A percentile compares a stretch with the other conserved stretches of the same genome.
These are phyloP conservation scores for Trididemnum miniatum DNA, from an alignment of 23 tunicate genomes.

Conservation along the genomic window DNA sequence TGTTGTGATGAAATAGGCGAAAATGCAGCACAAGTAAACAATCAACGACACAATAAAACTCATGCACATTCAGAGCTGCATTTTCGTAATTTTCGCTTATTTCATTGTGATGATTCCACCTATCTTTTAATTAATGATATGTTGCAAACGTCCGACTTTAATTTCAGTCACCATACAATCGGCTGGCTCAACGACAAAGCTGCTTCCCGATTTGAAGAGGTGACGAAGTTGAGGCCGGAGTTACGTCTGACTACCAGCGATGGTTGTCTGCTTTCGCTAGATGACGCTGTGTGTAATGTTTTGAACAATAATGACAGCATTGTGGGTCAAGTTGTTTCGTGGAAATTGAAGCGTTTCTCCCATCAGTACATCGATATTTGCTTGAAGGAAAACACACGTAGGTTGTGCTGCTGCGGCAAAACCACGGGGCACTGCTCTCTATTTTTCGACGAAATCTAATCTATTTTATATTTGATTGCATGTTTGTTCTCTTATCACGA, in stretches of 20 bases:
- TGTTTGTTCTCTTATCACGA: too few species aligned
- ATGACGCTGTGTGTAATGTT: slow-evolving; percentile 54
- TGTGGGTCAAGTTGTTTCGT: slow-evolving; percentile 39
- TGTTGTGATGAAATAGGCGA: too few species aligned
- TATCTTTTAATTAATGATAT: too few species aligned
- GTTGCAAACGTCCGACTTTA: too few species aligned
- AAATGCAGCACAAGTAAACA: too few species aligned
- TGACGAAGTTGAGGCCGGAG: slow-evolving; percentile 39
- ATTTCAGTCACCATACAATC: slow-evolving; percentile 50
- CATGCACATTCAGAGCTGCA: neutral
- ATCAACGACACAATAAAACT: neutral
- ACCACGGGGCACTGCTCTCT: too few species aligned
- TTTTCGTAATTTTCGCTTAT: too few species aligned
- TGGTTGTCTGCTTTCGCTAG: slow-evolving; percentile 54
- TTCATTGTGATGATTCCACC: neutral
- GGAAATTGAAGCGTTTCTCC: slow-evolving; percentile 32
- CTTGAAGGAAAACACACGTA: slow-evolving; percentile 1
- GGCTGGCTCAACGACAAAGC: slow-evolving; percentile 66
- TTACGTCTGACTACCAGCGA: slow-evolving; percentile 55
- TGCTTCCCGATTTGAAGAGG: slow-evolving; percentile 41
- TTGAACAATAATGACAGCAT: slow-evolving; percentile 59
- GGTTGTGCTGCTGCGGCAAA: too few species aligned
- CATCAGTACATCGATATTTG: slow-evolving; percentile 36
- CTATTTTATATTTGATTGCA: too few species aligned
- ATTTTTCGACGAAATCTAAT: too few species aligned